Conservation (phyloP, 2,797 vertebrate genomes). For the Anniella stebbinsi region DNA sequence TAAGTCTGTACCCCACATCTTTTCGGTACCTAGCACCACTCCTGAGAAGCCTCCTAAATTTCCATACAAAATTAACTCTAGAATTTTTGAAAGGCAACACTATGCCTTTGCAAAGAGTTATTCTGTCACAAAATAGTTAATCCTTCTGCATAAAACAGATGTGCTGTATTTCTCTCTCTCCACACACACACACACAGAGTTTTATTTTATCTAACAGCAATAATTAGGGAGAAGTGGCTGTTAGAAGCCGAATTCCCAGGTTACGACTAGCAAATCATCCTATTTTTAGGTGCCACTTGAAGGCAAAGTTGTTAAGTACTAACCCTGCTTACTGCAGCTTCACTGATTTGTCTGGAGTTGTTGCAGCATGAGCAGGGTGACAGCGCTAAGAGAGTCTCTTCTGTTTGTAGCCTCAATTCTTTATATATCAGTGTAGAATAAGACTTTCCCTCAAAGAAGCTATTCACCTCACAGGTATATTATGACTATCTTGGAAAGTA, state of each 20-base stretch:
- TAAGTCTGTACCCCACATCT: no score
- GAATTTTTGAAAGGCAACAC: not conserved
- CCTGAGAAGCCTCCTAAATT: not conserved
- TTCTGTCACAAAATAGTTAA: slow-evolving; percentile 35
- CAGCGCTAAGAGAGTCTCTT: not conserved
- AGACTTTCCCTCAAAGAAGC: slow-evolving; percentile 11
- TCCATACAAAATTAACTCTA: not conserved
- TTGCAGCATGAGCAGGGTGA: not conserved
- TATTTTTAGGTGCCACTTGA: slow-evolving; percentile 62
- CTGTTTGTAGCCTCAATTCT: not conserved
- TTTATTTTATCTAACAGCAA: slow-evolving; percentile 62
- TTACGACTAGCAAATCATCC: slow-evolving; percentile 46
- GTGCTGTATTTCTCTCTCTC: not conserved
- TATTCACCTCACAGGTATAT: not conserved
- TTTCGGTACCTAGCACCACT: no score
- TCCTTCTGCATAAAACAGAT: slow-evolving; percentile 47
- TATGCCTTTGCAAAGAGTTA: not conserved
- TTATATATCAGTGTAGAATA: slow-evolving; percentile 5
- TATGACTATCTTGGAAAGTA: not conserved
- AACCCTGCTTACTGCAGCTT: slow-evolving; percentile 2
- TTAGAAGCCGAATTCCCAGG: slow-evolving; percentile 58
- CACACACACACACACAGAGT: not conserved
- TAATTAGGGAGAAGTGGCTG: slow-evolving; percentile 56
- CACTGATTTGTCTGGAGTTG: accelerated
- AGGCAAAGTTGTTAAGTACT: slow-evolving; percentile 50